Conservation (phyloP, 2,797 vertebrate species). For the Distichodus sexfasciatus region DNA sequence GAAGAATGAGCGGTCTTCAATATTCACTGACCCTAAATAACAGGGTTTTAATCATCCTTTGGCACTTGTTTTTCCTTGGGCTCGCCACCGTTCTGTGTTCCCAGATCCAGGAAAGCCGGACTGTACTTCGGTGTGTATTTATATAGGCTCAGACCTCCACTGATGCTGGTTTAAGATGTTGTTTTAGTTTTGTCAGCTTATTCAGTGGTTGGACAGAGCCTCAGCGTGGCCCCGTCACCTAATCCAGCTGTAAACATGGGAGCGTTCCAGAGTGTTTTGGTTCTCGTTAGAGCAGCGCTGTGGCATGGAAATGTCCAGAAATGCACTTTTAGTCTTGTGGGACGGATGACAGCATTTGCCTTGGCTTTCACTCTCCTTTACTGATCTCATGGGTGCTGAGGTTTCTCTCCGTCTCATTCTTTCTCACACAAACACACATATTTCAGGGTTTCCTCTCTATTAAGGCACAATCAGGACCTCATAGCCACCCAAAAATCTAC, state of each 20-base stretch:
- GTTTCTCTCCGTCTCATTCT: constrained; percentile 2
- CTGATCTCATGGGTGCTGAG: constrained; percentile 16
- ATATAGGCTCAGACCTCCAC: not conserved
- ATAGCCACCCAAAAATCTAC: no score
- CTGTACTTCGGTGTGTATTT: not conserved
- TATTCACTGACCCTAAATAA: no score
- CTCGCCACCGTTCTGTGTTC: not conserved
- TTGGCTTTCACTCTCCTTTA: constrained; percentile 37
- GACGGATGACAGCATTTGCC: constrained; percentile 43
- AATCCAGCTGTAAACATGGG: constrained; percentile 34
- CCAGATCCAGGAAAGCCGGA: not conserved
- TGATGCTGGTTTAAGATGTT: constrained; percentile 21
- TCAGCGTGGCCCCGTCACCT: constrained; percentile 12
- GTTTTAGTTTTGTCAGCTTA: constrained; percentile 26
- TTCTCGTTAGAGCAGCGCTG: constrained; percentile 39
- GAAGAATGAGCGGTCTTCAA: no score
- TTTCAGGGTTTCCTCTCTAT: no score
- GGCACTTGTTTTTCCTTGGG: not conserved
- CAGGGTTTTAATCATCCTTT: no score
- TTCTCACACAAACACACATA: not conserved
- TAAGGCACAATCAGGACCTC: no score
- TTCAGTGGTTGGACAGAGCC: constrained; percentile 1
- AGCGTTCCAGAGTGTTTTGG: constrained; percentile 45
- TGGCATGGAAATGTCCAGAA: constrained; percentile 53
- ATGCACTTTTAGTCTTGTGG: constrained; percentile 41